Conservation (phyloP, 2,797 vertebrate genomes). For the Numenius phaeopus region DNA sequence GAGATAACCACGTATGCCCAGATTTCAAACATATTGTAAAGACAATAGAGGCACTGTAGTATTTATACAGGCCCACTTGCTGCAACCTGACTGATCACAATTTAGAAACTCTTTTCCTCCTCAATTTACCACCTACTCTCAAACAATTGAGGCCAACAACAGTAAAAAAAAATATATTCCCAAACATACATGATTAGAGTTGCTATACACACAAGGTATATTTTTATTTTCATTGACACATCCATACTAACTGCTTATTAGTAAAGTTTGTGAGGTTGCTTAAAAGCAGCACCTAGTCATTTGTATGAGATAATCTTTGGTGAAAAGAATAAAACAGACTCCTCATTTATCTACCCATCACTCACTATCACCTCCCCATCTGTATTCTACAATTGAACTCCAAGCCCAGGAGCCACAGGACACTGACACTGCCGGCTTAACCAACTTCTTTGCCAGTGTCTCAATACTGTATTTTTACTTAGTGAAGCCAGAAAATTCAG, state of each 20-base stretch:
- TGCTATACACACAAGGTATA: background rate
- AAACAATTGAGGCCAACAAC: background rate
- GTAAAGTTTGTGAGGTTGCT: background rate
- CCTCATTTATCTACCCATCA: background rate
- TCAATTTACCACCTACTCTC: background rate
- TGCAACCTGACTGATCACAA: background rate
- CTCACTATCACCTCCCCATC: background rate
- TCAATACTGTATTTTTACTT: background rate
- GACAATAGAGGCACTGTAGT: fast-evolving
- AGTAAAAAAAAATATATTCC: background rate
- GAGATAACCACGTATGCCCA: fast-evolving
- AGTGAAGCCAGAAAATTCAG: background rate
- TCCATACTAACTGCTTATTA: background rate
- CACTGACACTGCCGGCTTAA: background rate
- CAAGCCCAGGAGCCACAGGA: background rate
- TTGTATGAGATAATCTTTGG: background rate
- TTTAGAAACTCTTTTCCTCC: background rate
- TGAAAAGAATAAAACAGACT: background rate
- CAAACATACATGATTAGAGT: background rate
- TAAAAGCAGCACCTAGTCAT: background rate
- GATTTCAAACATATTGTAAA: background rate
- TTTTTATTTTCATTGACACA: background rate
- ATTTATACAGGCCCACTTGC: background rate
- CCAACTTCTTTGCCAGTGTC: background rate
- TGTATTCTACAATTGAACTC: background rate